Percentiles rank a stretch among this genome's conserved stretches.
These are phyloP conservation scores for Hipposideros armiger DNA, from an alignment of 2,113 vertebrate species.

Conservation along the genomic window DNA sequence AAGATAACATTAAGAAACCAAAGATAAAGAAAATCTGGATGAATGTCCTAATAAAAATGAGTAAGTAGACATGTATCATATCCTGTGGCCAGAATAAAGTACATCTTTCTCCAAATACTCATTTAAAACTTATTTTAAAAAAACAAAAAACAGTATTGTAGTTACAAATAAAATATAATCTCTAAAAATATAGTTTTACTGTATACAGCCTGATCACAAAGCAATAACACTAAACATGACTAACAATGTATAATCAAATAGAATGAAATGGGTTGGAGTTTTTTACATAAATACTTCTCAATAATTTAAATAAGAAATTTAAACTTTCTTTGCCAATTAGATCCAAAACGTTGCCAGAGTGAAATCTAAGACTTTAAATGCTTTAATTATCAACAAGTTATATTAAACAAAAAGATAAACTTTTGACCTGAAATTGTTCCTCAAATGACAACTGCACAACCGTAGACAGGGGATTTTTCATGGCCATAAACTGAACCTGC, in stretches of 20 bases:
- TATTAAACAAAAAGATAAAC: constrained; percentile 13
- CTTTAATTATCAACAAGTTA: constrained; percentile 11
- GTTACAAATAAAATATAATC: not conserved
- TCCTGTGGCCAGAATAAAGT: not conserved
- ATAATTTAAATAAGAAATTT: constrained; percentile 6
- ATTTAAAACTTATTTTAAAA: not conserved
- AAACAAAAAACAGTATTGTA: not conserved
- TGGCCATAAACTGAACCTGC: not conserved
- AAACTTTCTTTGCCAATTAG: constrained; percentile 15
- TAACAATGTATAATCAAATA: constrained; percentile 8
- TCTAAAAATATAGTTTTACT: not conserved
- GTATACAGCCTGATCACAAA: not conserved
- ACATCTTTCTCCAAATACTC: not conserved
- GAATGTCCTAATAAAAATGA: not conserved
- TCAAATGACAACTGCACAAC: not conserved
- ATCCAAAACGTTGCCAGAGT: constrained; percentile 13
- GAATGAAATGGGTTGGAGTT: not conserved
- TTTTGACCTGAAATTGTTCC: not conserved
- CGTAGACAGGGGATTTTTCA: not conserved
- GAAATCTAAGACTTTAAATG: constrained; percentile 8
- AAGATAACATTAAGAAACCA: not conserved
- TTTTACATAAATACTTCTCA: not conserved
- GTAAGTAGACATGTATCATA: not conserved
- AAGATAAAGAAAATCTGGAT: not conserved
- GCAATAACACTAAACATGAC: not conserved